Evolutionary conservation across 1,140 invertebrate species (phyloP).

Genomic region (Archegozetes longisetosus): DNA sequence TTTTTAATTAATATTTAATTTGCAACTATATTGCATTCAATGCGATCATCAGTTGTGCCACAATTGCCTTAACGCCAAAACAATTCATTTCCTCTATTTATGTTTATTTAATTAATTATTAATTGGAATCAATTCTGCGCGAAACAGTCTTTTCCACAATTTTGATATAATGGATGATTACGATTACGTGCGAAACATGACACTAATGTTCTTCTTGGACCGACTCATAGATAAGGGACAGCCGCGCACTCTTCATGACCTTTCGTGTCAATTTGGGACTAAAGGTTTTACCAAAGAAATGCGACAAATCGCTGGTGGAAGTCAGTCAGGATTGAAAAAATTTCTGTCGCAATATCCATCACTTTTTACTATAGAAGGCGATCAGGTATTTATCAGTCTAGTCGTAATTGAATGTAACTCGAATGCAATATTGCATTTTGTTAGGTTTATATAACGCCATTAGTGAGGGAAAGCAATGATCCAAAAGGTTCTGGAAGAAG

Average conservation of each 20-base stretch:
- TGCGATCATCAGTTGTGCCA: too few species aligned
- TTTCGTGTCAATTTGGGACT: constrained; percentile 88
- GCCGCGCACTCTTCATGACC: constrained; percentile 75
- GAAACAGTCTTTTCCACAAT: too few species aligned
- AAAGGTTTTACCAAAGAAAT: constrained; percentile 83
- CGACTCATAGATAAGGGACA: constrained; percentile 81
- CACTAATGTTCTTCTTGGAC: constrained; percentile 87
- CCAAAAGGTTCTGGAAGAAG: constrained; percentile 25
- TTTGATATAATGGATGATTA: constrained; percentile 89
- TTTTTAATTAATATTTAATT: too few species aligned
- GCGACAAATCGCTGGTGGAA: constrained; percentile 75
- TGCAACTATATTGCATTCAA: too few species aligned
- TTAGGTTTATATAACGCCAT: constrained; percentile 18
- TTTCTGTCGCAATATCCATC: constrained; percentile 70
- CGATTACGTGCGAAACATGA: constrained; percentile 80
- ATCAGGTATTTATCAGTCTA: constrained; percentile 46
- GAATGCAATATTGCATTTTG: not conserved
- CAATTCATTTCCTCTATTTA: too few species aligned
- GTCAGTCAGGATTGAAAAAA: constrained; percentile 80
- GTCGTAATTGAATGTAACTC: not conserved
- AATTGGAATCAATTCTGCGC: too few species aligned
- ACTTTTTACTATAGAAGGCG: constrained; percentile 74
- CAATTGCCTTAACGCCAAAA: too few species aligned
- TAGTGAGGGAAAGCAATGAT: constrained; percentile 16
- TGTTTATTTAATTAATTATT: too few species aligned